phyloP scores from a whole-genome alignment of 2,113 vertebrate genomes.

The Larimichthys crocea region DNA sequence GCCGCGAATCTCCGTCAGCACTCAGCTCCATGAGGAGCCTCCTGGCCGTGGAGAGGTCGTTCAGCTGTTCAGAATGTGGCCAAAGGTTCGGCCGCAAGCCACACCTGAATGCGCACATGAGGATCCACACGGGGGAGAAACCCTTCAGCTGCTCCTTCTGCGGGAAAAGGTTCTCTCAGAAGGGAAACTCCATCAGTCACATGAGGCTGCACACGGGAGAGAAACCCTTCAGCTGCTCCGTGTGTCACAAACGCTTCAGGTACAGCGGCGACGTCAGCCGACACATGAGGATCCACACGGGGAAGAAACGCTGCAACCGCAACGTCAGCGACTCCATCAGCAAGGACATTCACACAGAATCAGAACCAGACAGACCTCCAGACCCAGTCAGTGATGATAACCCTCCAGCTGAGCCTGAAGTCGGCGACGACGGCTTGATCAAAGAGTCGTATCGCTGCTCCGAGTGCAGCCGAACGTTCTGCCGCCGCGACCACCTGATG shows the following conservation, averaged over 20 bases:
- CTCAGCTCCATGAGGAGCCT: neutral
- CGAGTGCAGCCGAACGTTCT: conserved; percentile 19
- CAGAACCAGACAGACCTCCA: neutral
- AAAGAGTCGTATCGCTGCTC: conserved; percentile 27
- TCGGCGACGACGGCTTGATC: neutral
- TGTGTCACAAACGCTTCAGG: conserved; percentile 49
- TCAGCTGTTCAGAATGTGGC: conserved; percentile 52
- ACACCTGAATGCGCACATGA: conserved; percentile 49
- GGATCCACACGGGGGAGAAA: conserved; percentile 50
- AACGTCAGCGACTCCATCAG: neutral
- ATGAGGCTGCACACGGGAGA: conserved; percentile 49
- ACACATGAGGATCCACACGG: conserved; percentile 58
- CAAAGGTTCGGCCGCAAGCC: conserved; percentile 27
- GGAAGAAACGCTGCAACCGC: neutral
- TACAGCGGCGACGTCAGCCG: conserved; percentile 31
- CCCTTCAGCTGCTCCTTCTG: conserved; percentile 51
- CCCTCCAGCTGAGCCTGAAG: neutral
- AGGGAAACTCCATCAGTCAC: conserved; percentile 48
- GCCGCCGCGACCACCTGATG: conserved; percentile 22
- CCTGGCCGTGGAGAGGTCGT: neutral
- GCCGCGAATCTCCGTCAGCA: neutral
- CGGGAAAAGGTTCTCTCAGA: conserved; percentile 46
- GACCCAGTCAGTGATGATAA: neutral
- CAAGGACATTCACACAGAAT: too few species aligned
- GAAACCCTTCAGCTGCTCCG: conserved; percentile 33